phyloP scores from a whole-genome alignment of 2,797 vertebrate genomes.

The Xenops minutus region DNA sequence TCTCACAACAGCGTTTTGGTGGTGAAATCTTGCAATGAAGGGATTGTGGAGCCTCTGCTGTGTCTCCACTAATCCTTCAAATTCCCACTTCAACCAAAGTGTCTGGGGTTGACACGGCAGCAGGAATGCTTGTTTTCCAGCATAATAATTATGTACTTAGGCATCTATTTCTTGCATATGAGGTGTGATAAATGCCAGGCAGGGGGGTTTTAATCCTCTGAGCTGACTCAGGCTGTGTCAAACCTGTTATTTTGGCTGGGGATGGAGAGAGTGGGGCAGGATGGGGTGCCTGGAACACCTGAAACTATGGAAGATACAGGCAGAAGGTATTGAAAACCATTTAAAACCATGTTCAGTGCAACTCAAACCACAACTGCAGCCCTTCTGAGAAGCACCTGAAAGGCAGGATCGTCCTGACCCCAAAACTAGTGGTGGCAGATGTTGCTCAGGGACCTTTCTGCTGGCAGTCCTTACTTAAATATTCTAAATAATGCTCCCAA shows the following conservation, averaged over 20 bases:
- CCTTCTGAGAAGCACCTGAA: fast-evolving
- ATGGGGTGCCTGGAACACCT: neutral
- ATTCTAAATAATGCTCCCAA: neutral
- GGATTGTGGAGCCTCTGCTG: neutral
- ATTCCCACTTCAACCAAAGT: neutral
- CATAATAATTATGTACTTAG: neutral
- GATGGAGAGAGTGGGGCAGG: neutral
- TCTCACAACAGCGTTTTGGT: neutral
- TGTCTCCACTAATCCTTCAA: neutral
- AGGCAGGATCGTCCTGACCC: neutral
- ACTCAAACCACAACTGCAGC: fast-evolving
- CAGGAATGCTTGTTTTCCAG: neutral
- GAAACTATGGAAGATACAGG: neutral
- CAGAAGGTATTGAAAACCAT: neutral
- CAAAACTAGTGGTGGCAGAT: neutral
- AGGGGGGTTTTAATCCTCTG: neutral
- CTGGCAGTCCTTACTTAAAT: neutral
- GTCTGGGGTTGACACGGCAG: neutral
- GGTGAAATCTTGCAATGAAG: neutral
- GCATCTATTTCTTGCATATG: neutral
- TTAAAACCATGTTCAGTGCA: neutral
- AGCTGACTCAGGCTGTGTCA: neutral
- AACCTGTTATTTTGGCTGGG: neutral
- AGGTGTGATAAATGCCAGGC: neutral
- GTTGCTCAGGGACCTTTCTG: neutral